Conservation (phyloP, 2,888 invertebrate genomes). For the Halictus ligatus region DNA sequence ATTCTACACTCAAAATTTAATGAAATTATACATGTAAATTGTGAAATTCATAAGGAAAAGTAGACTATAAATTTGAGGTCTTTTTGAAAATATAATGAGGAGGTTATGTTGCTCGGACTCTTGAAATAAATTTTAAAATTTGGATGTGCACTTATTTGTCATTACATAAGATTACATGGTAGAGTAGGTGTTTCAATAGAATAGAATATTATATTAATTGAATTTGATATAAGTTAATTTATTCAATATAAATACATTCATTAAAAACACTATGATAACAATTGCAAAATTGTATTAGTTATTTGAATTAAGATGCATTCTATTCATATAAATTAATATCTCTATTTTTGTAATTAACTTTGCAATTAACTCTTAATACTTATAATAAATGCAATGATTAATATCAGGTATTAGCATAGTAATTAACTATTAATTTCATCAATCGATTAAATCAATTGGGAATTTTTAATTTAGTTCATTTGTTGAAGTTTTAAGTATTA, state of each 20-base stretch:
- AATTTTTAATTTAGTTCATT: background rate
- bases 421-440: background rate
- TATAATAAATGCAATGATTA: background rate
- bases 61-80: background rate
- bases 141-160: slow-evolving; percentile 14
- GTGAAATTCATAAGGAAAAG: background rate
- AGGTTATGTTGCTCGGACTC: slow-evolving; percentile 36
- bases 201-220: background rate
- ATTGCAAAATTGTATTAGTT: background rate
- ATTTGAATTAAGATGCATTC: background rate
- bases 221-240: background rate
- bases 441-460: background rate
- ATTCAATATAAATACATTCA: background rate
- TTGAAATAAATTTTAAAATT: slow-evolving; percentile 13
- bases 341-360: background rate
- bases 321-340: background rate
- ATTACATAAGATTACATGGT: slow-evolving; percentile 25
- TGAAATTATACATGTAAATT: background rate
- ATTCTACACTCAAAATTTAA: background rate
- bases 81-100: background rate
- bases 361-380: background rate
- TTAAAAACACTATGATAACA: background rate
- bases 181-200: background rate
- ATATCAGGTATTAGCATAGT: background rate
- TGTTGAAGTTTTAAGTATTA: background rate